Conservation (phyloP, 2,113 vertebrate species). For the human (Homo sapiens) region DNA sequence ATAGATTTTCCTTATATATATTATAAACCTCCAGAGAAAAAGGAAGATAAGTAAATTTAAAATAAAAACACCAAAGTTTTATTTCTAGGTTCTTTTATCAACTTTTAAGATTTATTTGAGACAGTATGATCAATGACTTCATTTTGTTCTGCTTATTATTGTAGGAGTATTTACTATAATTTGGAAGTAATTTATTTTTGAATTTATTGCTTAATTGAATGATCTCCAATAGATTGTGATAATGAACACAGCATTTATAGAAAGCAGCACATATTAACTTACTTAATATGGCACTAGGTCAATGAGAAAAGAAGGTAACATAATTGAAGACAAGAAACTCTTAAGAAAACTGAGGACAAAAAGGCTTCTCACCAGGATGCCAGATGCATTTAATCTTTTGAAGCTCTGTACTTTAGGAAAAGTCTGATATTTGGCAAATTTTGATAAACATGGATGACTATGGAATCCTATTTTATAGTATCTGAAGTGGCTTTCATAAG, state of each 20-base stretch:
- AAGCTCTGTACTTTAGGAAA: not conserved
- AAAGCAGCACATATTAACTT: not conserved
- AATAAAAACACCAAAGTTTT: not conserved
- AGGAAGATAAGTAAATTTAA: slow-evolving; percentile 26
- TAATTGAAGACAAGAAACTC: not conserved
- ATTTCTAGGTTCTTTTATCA: not conserved
- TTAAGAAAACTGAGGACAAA: not conserved
- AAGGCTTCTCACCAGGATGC: not conserved
- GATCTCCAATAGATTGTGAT: too few species aligned
- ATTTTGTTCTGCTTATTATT: not conserved
- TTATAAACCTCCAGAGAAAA: slow-evolving; percentile 5
- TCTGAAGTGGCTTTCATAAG: not conserved
- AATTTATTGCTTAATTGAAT: not conserved
- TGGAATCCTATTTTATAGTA: not conserved
- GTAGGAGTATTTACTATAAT: not conserved
- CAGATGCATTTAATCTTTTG: not conserved
- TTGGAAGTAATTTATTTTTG: not conserved
- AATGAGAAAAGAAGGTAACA: not conserved
- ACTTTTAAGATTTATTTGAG: not conserved
- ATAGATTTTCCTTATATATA: not conserved
- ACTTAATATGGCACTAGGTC: not conserved
- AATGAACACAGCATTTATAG: not conserved
- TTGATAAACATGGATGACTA: not conserved
- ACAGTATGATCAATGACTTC: not conserved
- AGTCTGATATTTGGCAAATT: not conserved